Evolutionary conservation across 37 sponge, comb jelly and placozoan species (phyloP), one percentile per base, ranked within the genome.

Genomic region (Eunapius fragilis): DNA sequence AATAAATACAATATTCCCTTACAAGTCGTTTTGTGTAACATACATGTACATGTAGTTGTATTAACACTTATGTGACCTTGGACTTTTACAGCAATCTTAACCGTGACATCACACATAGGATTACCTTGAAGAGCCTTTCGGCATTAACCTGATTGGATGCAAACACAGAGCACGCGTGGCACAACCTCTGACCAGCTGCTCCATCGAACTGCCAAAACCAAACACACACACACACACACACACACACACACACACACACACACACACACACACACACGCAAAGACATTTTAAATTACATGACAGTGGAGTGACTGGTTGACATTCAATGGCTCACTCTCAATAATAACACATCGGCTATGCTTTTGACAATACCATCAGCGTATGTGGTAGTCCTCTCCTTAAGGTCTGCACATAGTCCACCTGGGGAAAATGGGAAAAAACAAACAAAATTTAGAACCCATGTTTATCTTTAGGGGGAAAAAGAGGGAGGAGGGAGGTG

Each of bases 151-250:
- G 94, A 71, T 93, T 93, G 37, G 94, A 84, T 30, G 94, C 90
- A 87, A 89, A 93, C 81, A 90, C 80, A 2, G 94, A 82, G 70
- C 90, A 93, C 2, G 94, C 90, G 1, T 93, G 82, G 2, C 84
- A 84, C 69, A 93, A 47, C 69, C 84, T 83, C 85, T 89, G 85
- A 28, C 94, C 90, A 87, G 90, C 88, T 0, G 71, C 69, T 0
- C 88, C 94, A 71, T 89, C 85, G 80, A 93, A 93, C 94, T 93
- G 74, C 25, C 70, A n/a, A n/a, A n/a, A n/a, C n/a, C n/a, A n/a
- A n/a, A n/a, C n/a, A n/a, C n/a, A n/a, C n/a, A n/a, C n/a, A n/a
- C n/a, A n/a, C n/a, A n/a, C n/a, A n/a, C n/a, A n/a, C n/a, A n/a
- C n/a, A n/a, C n/a, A n/a, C n/a, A n/a, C n/a, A n/a, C n/a, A n/a